Conservation (phyloP, 2,113 vertebrate genomes). For the Diphyllodes magnificus region DNA sequence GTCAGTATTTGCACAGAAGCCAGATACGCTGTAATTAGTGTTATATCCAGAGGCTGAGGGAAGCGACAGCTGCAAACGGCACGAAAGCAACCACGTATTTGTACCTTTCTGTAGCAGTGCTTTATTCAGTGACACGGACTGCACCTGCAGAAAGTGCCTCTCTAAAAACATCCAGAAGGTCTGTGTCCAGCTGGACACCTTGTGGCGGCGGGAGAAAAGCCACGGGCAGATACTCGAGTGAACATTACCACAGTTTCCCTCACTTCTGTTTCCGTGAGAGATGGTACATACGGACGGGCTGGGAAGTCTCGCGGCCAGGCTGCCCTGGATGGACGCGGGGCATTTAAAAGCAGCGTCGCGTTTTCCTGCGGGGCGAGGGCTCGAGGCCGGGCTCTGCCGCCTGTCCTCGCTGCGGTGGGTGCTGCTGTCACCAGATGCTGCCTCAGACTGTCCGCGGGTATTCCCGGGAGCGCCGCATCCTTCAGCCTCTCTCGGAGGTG, state of each 20-base stretch:
- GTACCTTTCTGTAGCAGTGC: background rate
- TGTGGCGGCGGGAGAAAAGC: background rate
- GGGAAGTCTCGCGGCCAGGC: fast-evolving
- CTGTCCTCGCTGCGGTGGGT: fast-evolving
- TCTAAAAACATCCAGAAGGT: fast-evolving
- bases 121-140: background rate
- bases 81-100: fast-evolving
- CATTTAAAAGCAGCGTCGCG: fast-evolving
- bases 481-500: background rate
- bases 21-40: fast-evolving
- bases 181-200: background rate
- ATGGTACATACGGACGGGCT: fast-evolving
- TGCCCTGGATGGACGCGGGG: fast-evolving
- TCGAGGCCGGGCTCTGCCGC: fast-evolving
- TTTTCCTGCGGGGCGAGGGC: fast-evolving
- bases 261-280: fast-evolving
- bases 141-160: background rate
- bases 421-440: too few species aligned
- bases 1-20: background rate
- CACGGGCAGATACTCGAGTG: too few species aligned
- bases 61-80: too few species aligned
- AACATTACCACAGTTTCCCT: fast-evolving
- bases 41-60: background rate
- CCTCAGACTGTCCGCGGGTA: fast-evolving
- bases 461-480: background rate